A percentile compares a stretch with the other conserved stretches of the same genome.
These are phyloP conservation scores for Phyllostomus discolor DNA, from an alignment of 2,113 vertebrate genomes.

Conservation along the genomic window DNA sequence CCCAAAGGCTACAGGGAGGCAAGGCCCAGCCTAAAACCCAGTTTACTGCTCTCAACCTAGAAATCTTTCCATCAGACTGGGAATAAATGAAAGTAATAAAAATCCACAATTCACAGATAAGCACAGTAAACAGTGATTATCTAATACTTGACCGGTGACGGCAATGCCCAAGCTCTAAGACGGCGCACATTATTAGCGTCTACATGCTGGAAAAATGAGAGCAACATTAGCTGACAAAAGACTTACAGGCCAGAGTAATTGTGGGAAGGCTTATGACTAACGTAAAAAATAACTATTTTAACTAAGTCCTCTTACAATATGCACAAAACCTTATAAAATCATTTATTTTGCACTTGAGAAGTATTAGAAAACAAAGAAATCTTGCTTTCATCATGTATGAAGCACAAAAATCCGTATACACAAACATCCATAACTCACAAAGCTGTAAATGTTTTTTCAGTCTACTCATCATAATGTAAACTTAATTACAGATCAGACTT, in stretches of 20 bases:
- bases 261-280: not conserved
- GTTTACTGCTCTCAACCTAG: not conserved
- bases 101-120: not conserved
- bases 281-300: not conserved
- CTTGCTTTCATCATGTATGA: constrained; percentile 24
- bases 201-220: not conserved
- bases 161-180: not conserved
- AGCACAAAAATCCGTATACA: constrained; percentile 39
- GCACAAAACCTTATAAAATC: not conserved
- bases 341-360: constrained; percentile 5
- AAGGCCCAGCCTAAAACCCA: not conserved
- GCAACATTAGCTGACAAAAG: constrained; percentile 16
- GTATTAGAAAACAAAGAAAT: constrained; percentile 15
- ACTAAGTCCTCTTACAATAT: not conserved
- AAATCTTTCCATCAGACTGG: not conserved
- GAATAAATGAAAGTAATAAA: constrained; percentile 38
- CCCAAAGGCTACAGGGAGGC: not conserved
- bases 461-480: constrained; percentile 50
- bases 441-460: constrained; percentile 31
- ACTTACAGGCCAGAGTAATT: not conserved
- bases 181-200: not conserved
- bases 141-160: constrained; percentile 9
- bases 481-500: constrained; percentile 64
- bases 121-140: not conserved
- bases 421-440: constrained; percentile 41